Evolutionary conservation across 2,113 vertebrate genomes (phyloP).

Genomic region (Ranitomeya imitator): DNA sequence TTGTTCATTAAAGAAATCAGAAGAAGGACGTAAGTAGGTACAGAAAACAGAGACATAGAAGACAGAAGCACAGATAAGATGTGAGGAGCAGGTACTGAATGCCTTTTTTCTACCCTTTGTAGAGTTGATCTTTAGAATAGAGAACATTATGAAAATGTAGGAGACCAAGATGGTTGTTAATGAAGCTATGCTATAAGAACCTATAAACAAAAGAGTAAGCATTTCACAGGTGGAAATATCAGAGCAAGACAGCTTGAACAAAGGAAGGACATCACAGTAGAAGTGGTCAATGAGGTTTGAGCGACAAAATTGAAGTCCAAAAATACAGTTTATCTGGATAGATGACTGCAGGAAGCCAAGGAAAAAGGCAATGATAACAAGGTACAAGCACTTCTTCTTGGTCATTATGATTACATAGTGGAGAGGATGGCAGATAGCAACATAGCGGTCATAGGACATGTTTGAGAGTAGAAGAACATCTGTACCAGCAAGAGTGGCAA

Average conservation of each 20-base stretch:
- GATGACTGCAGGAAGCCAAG: not conserved
- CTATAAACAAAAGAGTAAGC: not conserved
- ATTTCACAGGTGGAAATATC: too few relatives aligned
- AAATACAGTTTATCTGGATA: not conserved
- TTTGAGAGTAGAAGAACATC: slow-evolving; percentile 13
- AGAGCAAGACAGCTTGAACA: not conserved
- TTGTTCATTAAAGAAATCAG: slow-evolving; percentile 8
- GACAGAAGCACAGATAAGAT: slow-evolving; percentile 1
- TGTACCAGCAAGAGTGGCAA: not conserved
- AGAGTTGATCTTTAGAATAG: not conserved
- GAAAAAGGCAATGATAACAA: not conserved
- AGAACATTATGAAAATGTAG: not conserved
- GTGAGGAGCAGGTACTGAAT: slow-evolving; percentile 27
- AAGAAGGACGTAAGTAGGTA: slow-evolving; percentile 15
- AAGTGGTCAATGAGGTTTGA: slow-evolving; percentile 34
- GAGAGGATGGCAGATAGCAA: slow-evolving; percentile 9
- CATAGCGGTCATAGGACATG: slow-evolving; percentile 3
- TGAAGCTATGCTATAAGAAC: not conserved
- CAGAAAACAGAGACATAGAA: not conserved
- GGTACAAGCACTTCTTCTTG: not conserved
- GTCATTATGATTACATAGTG: too few relatives aligned
- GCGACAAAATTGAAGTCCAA: slow-evolving; percentile 7
- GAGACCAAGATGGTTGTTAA: not conserved
- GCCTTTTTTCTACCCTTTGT: not conserved
- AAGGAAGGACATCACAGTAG: slow-evolving; percentile 22